A percentile compares a stretch with the other conserved stretches of the same genome.
These are phyloP conservation scores for Troides oblongomaculatus DNA, from an alignment of 2,888 invertebrate species.

Conservation along the genomic window DNA sequence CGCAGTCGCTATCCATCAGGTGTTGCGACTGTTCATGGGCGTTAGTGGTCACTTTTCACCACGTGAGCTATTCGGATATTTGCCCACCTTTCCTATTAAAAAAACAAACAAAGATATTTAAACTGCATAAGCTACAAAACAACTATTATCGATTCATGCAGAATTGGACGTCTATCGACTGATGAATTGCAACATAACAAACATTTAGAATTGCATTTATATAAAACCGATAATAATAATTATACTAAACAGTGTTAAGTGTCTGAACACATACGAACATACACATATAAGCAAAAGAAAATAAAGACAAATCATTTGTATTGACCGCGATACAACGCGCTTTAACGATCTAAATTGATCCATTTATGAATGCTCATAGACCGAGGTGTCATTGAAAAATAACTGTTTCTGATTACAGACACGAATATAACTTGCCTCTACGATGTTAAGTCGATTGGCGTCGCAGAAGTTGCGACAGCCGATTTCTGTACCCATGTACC, in stretches of 20 bases:
- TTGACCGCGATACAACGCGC: not conserved
- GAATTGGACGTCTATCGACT: too few species aligned
- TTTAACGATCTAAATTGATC: not conserved
- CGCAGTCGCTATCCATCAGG: too few species aligned
- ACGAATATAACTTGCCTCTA: conserved; percentile 80
- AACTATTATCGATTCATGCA: too few species aligned
- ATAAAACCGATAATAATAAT: too few species aligned
- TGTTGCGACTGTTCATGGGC: too few species aligned
- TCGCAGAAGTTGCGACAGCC: conserved; percentile 95
- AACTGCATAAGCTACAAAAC: too few species aligned
- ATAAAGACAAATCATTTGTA: not conserved
- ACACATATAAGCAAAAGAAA: not conserved
- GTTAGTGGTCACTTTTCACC: too few species aligned
- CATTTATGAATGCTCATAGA: not conserved
- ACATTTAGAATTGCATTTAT: too few species aligned
- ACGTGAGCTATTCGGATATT: too few species aligned
- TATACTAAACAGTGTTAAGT: not conserved
- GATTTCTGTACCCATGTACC: conserved; percentile 99
- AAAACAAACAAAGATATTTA: too few species aligned
- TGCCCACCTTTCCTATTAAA: too few species aligned
- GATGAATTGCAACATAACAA: too few species aligned
- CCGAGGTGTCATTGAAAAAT: not conserved
- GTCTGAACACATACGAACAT: not conserved
- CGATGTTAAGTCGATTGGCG: conserved; percentile 88
- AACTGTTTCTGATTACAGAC: not conserved